A percentile compares a stretch with the other conserved stretches of the same genome.
Evolutionary conservation across 2,888 invertebrate genomes (phyloP).

Genomic region (Drosophila merina): DNA sequence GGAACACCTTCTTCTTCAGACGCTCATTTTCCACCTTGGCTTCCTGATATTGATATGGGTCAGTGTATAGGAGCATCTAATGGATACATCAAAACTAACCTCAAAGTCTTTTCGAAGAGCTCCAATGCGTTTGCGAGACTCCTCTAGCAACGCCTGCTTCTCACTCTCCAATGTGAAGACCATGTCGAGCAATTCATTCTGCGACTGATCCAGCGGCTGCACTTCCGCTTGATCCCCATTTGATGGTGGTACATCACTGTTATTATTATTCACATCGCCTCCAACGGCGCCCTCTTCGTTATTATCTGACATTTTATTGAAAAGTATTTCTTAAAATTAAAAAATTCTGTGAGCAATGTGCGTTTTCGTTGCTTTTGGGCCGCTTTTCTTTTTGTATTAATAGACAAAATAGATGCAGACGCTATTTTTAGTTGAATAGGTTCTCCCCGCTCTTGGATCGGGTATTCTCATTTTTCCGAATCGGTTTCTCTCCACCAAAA

Average conservation of each 20-base stretch:
- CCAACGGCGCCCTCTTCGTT: conserved; percentile 57
- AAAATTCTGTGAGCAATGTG: conserved; percentile 41
- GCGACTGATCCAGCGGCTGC: conserved; percentile 46
- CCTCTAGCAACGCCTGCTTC: conserved; percentile 82
- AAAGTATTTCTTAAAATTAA: conserved; percentile 23
- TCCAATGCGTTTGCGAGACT: conserved; percentile 80
- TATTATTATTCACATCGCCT: conserved; percentile 77
- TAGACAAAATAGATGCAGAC: conserved; percentile 67
- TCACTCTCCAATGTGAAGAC: conserved; percentile 83
- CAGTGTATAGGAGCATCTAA: background rate
- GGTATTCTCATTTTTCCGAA: conserved; percentile 1
- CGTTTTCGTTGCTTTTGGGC: conserved; percentile 30
- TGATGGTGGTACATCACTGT: conserved; percentile 10
- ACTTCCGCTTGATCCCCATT: conserved; percentile 34
- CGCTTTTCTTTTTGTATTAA: conserved; percentile 63
- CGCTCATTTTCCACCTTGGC: conserved; percentile 80
- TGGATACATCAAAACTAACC: conserved; percentile 71
- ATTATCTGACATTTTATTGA: conserved; percentile 68
- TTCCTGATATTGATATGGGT: conserved; percentile 63
- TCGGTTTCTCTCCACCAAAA: conserved; percentile 20
- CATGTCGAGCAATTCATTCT: conserved; percentile 82
- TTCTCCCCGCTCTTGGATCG: conserved; percentile 41
- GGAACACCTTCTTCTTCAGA: conserved; percentile 77
- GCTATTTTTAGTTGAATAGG: conserved; percentile 62
- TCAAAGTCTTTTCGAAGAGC: conserved; percentile 82